A percentile compares a stretch with the other conserved stretches of the same genome.
Evolutionary conservation across 2,113 vertebrate genomes (phyloP).

Genomic region (Dasyprocta punctata): DNA sequence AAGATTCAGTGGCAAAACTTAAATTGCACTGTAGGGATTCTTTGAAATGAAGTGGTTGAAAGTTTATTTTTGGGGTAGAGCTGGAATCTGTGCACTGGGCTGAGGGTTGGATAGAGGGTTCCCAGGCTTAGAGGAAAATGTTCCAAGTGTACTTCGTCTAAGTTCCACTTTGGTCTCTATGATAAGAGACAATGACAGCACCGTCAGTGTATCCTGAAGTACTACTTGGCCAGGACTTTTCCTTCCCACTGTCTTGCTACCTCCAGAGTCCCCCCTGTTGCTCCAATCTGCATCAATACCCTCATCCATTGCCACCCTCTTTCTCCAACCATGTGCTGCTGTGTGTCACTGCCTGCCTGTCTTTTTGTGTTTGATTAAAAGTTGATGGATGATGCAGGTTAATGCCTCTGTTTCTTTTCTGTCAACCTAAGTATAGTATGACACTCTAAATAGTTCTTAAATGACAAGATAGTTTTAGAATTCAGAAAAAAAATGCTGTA

Average conservation of each 20-base stretch:
- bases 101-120: not conserved
- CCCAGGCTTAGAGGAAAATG: not conserved
- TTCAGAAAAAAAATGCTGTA: not conserved
- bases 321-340: not conserved
- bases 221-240: not conserved
- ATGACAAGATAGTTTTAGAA: not conserved
- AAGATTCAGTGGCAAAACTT: not conserved
- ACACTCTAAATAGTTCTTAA: not conserved
- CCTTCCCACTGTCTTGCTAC: not conserved
- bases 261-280: not conserved
- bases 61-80: not conserved
- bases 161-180: not conserved
- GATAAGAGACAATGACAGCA: not conserved
- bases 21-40: not conserved
- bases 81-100: not conserved
- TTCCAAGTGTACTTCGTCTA: not conserved
- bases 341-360: not conserved
- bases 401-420: not conserved
- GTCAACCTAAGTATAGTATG: not conserved
- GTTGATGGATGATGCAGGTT: not conserved
- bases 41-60: not conserved
- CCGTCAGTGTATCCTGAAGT: fast-evolving
- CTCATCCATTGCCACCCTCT: not conserved
- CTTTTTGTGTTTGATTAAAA: not conserved
- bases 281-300: not conserved